These are phyloP conservation scores for Zaprionus taronus DNA, from an alignment of 1,140 invertebrate species.

Conservation along the genomic window DNA sequence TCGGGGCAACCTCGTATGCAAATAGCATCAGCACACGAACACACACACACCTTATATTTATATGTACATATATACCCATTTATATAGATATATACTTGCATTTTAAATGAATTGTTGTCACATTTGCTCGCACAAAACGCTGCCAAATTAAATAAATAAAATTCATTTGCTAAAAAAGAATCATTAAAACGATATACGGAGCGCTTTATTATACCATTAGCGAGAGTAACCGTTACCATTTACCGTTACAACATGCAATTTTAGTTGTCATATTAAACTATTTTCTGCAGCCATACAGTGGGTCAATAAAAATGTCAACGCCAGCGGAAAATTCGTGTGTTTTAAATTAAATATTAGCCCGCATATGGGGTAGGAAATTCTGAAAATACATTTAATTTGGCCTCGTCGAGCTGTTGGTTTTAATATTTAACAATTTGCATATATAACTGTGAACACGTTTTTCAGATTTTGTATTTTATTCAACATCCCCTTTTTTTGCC, in stretches of 20 bases:
- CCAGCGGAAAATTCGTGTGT: conserved; percentile 59
- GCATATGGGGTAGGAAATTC: conserved; percentile 29
- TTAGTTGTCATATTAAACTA: conserved; percentile 54
- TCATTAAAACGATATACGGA: conserved; percentile 41
- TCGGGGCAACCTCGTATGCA: conserved; percentile 65
- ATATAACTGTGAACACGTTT: conserved; percentile 33
- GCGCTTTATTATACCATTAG: conserved; percentile 30
- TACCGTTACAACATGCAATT: conserved; percentile 60
- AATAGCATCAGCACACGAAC: conserved; percentile 21
- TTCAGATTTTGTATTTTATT: conserved; percentile 40
- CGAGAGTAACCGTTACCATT: not conserved
- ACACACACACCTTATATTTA: not conserved
- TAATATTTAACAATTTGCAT: conserved; percentile 66
- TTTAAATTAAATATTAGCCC: conserved; percentile 67
- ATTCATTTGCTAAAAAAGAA: conserved; percentile 63
- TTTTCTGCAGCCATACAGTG: conserved; percentile 32
- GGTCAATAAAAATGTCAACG: conserved; percentile 76
- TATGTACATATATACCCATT: conserved; percentile 14
- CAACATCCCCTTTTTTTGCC: conserved; percentile 4
- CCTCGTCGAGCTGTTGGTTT: conserved; percentile 26
- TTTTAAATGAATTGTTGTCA: conserved; percentile 80
- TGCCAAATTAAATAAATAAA: conserved; percentile 76
- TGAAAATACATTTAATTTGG: conserved; percentile 35
- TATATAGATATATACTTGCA: conserved; percentile 19
- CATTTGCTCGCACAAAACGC: conserved; percentile 69